phyloP scores from a whole-genome alignment of 2,888 invertebrate species.

The Hemithea aestivaria region DNA sequence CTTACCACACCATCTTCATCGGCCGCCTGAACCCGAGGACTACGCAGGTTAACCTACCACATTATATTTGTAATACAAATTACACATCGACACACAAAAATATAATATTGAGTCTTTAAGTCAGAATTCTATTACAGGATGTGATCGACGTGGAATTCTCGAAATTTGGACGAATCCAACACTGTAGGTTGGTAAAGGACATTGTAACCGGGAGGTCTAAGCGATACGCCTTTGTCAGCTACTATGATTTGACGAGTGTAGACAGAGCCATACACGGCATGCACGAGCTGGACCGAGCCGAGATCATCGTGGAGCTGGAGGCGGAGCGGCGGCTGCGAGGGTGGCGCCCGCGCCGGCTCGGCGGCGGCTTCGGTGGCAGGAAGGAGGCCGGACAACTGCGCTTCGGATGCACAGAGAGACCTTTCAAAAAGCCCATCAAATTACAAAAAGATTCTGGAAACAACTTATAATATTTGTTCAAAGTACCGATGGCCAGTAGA shows the following conservation, averaged over 20 bases:
- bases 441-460: slow-evolving; percentile 24
- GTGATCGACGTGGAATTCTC: slow-evolving; percentile 77
- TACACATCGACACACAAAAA: background rate
- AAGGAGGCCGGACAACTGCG: slow-evolving; percentile 93
- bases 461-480: slow-evolving; percentile 1
- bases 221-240: slow-evolving; percentile 93
- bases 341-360: slow-evolving; percentile 91
- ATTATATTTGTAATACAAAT: too few species aligned
- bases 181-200: slow-evolving; percentile 84
- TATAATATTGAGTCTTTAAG: background rate
- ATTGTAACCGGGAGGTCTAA: slow-evolving; percentile 90
- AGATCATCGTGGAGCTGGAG: slow-evolving; percentile 86
- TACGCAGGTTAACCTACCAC: too few species aligned
- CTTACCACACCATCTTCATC: slow-evolving; percentile 86
- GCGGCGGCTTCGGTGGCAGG: slow-evolving; percentile 92
- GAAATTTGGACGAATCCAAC: slow-evolving; percentile 82
- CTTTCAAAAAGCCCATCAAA: slow-evolving; percentile 83
- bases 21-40: slow-evolving; percentile 84
- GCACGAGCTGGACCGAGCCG: slow-evolving; percentile 82
- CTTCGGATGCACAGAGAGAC: slow-evolving; percentile 90
- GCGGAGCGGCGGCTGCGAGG: slow-evolving; percentile 84
- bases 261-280: slow-evolving; percentile 80
- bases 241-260: slow-evolving; percentile 79
- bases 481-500: slow-evolving; percentile 15
- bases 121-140: slow-evolving; percentile 64